Base-by-base conservation (phyloP, 2,888 invertebrate genomes). In the Lissocephala sabroskyi region DNA sequence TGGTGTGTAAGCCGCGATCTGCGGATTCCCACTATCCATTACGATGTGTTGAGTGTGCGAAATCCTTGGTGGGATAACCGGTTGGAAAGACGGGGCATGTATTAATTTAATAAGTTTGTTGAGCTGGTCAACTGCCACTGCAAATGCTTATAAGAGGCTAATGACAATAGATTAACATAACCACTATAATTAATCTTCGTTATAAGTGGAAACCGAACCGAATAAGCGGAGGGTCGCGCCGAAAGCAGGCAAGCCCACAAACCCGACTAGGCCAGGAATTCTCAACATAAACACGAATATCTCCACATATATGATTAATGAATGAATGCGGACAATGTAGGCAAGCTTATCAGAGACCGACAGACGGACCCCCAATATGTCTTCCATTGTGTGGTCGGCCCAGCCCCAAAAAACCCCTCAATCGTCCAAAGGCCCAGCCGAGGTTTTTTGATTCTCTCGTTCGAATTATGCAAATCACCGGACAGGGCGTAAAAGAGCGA, bases 151-250 rank as follows among this genome's bases (percentile, higher is more conserved):
- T 61, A 74, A 79, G 71, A 77, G 62, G 75, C 60, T 74, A 74
- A 79, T 79, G 79, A 70, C 78, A 74, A 63, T 75, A 67, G 76
- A 75, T 70, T 78, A 71, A 78, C 76, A 66, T 75, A 75, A 71
- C 56, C 58, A 63, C 52, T 56, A 61, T 49, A 64, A 75, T 75
- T 79, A 75, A 75, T 75, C 74, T 75, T 75, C 64, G 79, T 79
- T 71, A 79, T 62, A 75, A 71, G 67, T 75, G 60, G 67, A 62
- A 64, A 71, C 41, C 50, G 49, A 50, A 51, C 49, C 63, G 46
- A 63, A 54, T 26, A 47, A 41, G 19, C 26, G 30, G 23, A 17
- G 30, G 6, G 11, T 6, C 49, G 45, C 16, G 28, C 26, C 30
- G 42, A 41, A 30, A 19, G 36, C 32, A 41, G 30, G 45, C n/a